phyloP scores from a whole-genome alignment of 2,113 vertebrate species.

The Macquaria ambigua region DNA sequence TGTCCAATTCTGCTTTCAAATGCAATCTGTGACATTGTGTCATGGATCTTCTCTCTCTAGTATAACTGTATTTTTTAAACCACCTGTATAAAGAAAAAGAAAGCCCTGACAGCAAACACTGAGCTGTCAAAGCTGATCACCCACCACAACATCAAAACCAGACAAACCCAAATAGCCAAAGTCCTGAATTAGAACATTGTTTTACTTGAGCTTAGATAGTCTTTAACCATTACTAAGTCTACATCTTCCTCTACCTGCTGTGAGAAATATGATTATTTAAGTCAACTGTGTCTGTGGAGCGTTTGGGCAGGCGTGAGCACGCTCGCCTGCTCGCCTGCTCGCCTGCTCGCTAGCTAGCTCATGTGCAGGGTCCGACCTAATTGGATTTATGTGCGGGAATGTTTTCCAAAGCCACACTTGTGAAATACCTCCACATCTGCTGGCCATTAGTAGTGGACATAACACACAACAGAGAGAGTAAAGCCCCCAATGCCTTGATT shows the following conservation, averaged over 20 bases:
- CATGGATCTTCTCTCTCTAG: background rate
- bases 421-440: slow-evolving; percentile 87
- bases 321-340: slow-evolving; percentile 40
- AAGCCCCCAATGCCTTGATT: slow-evolving; percentile 83
- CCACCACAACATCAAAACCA: slow-evolving; percentile 25
- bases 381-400: slow-evolving; percentile 86
- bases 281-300: slow-evolving; percentile 58
- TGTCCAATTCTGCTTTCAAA: slow-evolving; percentile 3
- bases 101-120: slow-evolving; percentile 13
- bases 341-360: slow-evolving; percentile 56
- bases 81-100: slow-evolving; percentile 31
- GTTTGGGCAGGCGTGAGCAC: slow-evolving; percentile 55
- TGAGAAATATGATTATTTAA: slow-evolving; percentile 68
- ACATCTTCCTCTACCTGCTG: slow-evolving; percentile 55
- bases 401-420: slow-evolving; percentile 86
- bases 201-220: slow-evolving; percentile 57
- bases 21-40: background rate
- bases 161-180: slow-evolving; percentile 60
- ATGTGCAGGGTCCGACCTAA: slow-evolving; percentile 77
- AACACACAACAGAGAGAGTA: slow-evolving; percentile 83
- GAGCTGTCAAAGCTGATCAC: slow-evolving; percentile 42
- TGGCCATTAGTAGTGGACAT: slow-evolving; percentile 84
- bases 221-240: slow-evolving; percentile 29
- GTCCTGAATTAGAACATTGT: slow-evolving; percentile 43
- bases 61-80: background rate